Evolutionary conservation across 2,888 invertebrate species (phyloP), one percentile per base, ranked within the genome.

Genomic region (Diaprepes abbreviatus): DNA sequence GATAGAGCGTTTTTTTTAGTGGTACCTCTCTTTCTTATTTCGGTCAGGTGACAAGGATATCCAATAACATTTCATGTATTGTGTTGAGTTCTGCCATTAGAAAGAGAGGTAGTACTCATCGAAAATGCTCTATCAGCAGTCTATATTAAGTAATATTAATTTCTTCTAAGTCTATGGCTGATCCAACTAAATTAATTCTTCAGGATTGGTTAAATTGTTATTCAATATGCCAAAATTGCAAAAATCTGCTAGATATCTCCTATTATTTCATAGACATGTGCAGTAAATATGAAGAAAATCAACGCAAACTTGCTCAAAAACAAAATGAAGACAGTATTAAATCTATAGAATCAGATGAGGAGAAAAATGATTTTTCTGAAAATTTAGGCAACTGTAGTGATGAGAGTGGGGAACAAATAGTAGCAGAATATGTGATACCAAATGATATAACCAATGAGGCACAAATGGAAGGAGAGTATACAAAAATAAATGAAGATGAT

Each of bases 181-280:
- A n/a, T n/a, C n/a, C n/a, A n/a, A n/a, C n/a, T n/a, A n/a, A n/a
- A n/a, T n/a, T n/a, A n/a, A n/a, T n/a, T 24, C 72, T 75, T 35
- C 17, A 76, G 76, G 70, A 72, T 35, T 76, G 76, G 76, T 19
- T 70, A 31, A 38, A 54, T 4, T 54, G 63, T 48, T 73, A 66
- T 21, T 66, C 68, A 48, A 71, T 76, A 28, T 76, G 76, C 45
- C 55, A 64, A 14, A 36, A 65, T 5, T 76, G 76, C 71, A 57
- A 71, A 58, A 52, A 48, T 28, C 60, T 71, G 5, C 55, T 75
- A 24, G 60, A 59, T 19, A 57, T 55, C 40, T 74, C 73, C 2
- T 71, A 66, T 57, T 71, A 58, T 52, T 76, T 76, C 57, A 71
- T 64, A 70, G 70, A 70, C 19, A 48, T 69, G 24, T 76, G 76